Conservation (phyloP, 1,140 invertebrate species). For the Plectrocnemia conspersa region DNA sequence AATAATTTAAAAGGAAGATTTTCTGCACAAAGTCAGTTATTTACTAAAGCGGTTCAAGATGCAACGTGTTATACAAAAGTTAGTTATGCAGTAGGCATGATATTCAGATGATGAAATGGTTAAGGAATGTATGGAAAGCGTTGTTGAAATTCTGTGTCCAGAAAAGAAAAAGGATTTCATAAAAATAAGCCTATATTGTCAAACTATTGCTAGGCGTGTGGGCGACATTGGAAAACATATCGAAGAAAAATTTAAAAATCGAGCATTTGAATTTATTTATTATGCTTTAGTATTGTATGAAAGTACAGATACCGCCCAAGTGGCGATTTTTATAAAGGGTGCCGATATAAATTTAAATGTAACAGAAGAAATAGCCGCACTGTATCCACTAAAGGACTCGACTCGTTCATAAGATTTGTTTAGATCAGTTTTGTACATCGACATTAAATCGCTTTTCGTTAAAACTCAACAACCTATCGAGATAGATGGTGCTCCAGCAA, state of each 20-base stretch:
- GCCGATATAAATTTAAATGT: constrained; percentile 37
- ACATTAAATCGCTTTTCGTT: constrained; percentile 22
- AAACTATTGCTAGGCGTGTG: constrained; percentile 37
- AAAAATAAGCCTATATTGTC: constrained; percentile 35
- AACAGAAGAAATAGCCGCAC: constrained; percentile 38
- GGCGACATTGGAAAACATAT: constrained; percentile 37
- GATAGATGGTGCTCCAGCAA: constrained; percentile 40
- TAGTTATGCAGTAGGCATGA: constrained; percentile 34
- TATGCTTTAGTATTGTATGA: constrained; percentile 40
- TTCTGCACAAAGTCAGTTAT: constrained; percentile 19
- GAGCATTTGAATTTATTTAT: constrained; percentile 35
- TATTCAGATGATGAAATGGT: constrained; percentile 38
- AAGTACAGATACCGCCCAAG: constrained; percentile 37
- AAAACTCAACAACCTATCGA: constrained; percentile 24
- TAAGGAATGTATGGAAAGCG: constrained; percentile 38
- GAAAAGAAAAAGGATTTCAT: constrained; percentile 35
- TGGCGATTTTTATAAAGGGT: constrained; percentile 38
- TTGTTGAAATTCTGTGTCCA: constrained; percentile 36
- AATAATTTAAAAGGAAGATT: constrained; percentile 18
- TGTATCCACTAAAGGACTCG: constrained; percentile 37
- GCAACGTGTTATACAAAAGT: constrained; percentile 27
- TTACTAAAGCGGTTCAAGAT: constrained; percentile 17
- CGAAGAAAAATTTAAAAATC: constrained; percentile 29
- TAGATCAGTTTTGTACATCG: constrained; percentile 30
- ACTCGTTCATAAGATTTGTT: constrained; percentile 38